These are phyloP conservation scores for Pemphredon lugubris DNA, from an alignment of 2,888 invertebrate species.

Conservation along the genomic window DNA sequence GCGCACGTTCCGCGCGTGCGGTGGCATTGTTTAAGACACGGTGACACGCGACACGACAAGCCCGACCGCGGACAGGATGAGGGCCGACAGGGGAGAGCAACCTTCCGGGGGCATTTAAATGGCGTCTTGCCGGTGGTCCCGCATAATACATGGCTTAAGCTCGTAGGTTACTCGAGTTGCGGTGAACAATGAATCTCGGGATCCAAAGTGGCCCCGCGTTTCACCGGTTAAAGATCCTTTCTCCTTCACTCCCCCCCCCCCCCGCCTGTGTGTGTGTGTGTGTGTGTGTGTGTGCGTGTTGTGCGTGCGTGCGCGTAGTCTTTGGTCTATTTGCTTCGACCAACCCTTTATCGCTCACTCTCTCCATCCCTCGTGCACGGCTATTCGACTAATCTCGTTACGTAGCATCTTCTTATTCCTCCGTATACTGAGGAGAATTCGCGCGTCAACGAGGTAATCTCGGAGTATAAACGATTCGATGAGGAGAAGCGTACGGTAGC, in stretches of 20 bases:
- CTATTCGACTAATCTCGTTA: too few relatives aligned
- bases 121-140: conserved; percentile 58
- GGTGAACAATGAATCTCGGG: conserved; percentile 66
- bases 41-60: conserved; percentile 60
- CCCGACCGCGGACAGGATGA: conserved; percentile 53
- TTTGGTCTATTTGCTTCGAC: too few relatives aligned
- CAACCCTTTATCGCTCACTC: too few relatives aligned
- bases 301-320: too few relatives aligned
- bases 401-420: conserved; percentile 7
- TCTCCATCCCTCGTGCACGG: too few relatives aligned
- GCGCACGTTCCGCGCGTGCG: conserved; percentile 30
- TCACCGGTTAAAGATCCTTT: conserved; percentile 44
- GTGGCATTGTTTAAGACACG: conserved; percentile 58
- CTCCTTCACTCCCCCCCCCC: background rate
- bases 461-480: background rate
- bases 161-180: conserved; percentile 55
- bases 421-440: conserved; percentile 31
- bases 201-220: conserved; percentile 64
- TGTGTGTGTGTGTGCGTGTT: too few relatives aligned
- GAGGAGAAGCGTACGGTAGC: too few relatives aligned
- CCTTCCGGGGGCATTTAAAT: conserved; percentile 65
- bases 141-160: conserved; percentile 64
- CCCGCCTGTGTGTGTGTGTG: too few relatives aligned
- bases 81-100: conserved; percentile 58
- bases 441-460: conserved; percentile 34